A percentile compares a stretch with the other conserved stretches of the same genome.
Conservation (phyloP, 1,140 invertebrate species). For the Coptotermes formosanus region DNA sequence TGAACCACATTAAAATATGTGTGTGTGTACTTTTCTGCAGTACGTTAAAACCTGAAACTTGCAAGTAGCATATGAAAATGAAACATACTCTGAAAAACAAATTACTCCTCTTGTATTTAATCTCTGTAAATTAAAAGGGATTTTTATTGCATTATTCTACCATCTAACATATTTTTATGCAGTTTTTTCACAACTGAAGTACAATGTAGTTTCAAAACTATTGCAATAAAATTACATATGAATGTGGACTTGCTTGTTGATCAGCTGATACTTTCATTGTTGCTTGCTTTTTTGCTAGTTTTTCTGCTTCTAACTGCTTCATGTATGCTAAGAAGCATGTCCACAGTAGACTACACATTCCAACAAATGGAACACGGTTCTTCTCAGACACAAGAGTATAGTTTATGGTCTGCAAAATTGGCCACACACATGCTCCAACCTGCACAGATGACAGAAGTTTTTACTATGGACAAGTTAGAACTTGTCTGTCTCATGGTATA, state of each 20-base stretch:
- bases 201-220: not conserved
- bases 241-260: not conserved
- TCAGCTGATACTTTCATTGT: not conserved
- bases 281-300: not conserved
- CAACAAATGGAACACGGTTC: conserved; percentile 42
- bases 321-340: conserved; percentile 43
- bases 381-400: conserved; percentile 41
- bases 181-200: not conserved
- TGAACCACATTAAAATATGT: no score
- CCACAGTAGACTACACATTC: conserved; percentile 42
- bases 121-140: no score
- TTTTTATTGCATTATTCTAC: no score
- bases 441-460: conserved; percentile 24
- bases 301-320: conserved; percentile 39
- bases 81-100: no score
- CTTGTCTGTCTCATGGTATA: no score
- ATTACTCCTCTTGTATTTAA: no score
- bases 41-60: no score
- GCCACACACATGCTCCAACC: conserved; percentile 42
- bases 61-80: no score
- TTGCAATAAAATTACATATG: not conserved
- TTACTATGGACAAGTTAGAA: no score
- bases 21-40: no score
- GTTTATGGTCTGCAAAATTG: conserved; percentile 43
- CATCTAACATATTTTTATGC: not conserved